Conservation (phyloP, 2,888 invertebrate species). For the Dichetophora obliterata region DNA sequence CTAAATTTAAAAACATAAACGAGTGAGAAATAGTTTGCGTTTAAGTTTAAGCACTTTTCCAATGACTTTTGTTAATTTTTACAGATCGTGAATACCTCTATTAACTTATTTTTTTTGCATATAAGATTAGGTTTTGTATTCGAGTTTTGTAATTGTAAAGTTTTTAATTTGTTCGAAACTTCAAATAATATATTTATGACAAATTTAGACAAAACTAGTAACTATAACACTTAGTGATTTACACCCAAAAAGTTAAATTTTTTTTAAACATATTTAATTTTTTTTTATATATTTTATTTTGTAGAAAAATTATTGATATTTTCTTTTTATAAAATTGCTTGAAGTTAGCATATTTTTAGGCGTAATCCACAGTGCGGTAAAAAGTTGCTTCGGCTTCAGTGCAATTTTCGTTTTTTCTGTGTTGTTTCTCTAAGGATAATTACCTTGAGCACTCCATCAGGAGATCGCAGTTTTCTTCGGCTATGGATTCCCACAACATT, state of each 20-base stretch:
- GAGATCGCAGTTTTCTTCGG: constrained; percentile 64
- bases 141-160: no score
- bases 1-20: no score
- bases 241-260: not conserved
- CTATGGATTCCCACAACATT: constrained; percentile 69
- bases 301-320: not conserved
- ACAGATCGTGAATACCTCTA: no score
- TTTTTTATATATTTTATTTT: not conserved
- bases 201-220: no score
- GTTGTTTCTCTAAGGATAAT: constrained; percentile 48
- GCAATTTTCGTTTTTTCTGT: not conserved
- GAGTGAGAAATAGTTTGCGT: no score
- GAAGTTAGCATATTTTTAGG: constrained; percentile 17
- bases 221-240: no score
- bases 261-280: not conserved
- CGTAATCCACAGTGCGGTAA: constrained; percentile 22
- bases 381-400: not conserved
- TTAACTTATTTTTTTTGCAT: no score
- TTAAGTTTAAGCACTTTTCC: no score
- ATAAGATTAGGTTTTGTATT: no score
- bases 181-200: no score
- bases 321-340: not conserved
- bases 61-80: no score
- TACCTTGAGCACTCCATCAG: constrained; percentile 70
- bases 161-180: no score